Evolutionary conservation across 2,888 invertebrate species (phyloP), one percentile per base, ranked within the genome.

Genomic region (Lycaena phlaeas): DNA sequence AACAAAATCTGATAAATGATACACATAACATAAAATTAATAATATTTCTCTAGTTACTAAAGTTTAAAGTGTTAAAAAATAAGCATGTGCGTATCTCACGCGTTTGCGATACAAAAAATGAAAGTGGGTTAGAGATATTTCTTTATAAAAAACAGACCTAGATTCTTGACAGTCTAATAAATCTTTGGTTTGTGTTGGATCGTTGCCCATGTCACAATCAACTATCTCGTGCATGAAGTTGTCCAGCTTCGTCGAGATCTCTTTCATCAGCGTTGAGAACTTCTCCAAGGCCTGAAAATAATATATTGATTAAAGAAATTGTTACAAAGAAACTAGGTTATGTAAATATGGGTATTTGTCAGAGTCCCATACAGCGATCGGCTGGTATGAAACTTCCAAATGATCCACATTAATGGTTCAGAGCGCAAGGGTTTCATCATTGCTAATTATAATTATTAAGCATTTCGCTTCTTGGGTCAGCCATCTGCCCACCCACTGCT

Each of bases 131-230:
- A 36, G 18, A 22, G 10, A 12, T 28, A 6, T n/a, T 27, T 14
- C 22, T 31, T 15, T 9, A 15, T 17, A 18, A 25, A 14, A 10
- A 26, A 40, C 40, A 29, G 62, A 91, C 72, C 91, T 90, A 53
- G 84, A 69, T 67, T 91, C 92, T 79, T 96, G 97, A 63, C 91
- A 90, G 68, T 92, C 90, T 56, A 98, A 87, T 57, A 97, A 85
- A 60, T 92, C 90, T 75, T 94, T 92, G 49, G 97, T 97, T 54
- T 95, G 92, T 61, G 92, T 89, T 18, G 95, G 96, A 66, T 96
- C 96, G 73, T 97, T 97, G 10, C 97, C 97, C 82, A 97, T 92
- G 78, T 96, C 96, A 54, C 91, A 92, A 79, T 96, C 96, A 53
- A 94, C 92, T 55, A 97, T 91, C 54, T 91, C 90, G 64, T 92